phyloP scores from a whole-genome alignment of 2,888 invertebrate genomes.

The Ennomos fuscantarius region DNA sequence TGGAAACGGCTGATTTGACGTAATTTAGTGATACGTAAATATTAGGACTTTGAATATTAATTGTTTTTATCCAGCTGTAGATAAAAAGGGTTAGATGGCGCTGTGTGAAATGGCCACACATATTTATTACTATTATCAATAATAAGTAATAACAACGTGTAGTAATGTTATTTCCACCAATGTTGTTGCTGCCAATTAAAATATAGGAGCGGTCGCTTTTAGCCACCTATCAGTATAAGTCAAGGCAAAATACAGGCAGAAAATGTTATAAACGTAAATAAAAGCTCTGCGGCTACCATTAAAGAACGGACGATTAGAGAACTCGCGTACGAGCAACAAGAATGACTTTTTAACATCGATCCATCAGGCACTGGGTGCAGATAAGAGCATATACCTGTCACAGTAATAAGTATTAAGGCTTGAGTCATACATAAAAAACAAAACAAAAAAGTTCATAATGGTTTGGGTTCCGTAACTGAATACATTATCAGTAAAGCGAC shows the following conservation, averaged over 20 bases:
- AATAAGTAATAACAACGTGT: no score
- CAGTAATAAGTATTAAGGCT: constrained; percentile 72
- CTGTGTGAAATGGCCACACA: no score
- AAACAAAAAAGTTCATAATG: constrained; percentile 48
- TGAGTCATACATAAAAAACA: constrained; percentile 55
- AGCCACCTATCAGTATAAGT: no score
- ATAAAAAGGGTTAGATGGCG: no score
- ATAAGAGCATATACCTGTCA: constrained; percentile 76
- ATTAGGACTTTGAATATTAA: no score
- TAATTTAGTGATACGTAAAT: no score
- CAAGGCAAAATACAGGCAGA: constrained; percentile 46
- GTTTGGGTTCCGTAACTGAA: constrained; percentile 43
- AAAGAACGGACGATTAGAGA: constrained; percentile 68
- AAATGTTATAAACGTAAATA: constrained; percentile 49
- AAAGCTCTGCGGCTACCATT: constrained; percentile 57
- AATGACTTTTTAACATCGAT: constrained; percentile 72
- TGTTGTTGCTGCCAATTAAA: no score
- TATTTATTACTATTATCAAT: no score
- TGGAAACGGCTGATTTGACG: no score
- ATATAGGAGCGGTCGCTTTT: background rate
- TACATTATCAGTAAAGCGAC: constrained; percentile 13
- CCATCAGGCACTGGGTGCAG: constrained; percentile 70
- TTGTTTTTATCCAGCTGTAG: no score
- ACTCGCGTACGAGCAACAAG: constrained; percentile 58
- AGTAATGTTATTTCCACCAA: no score